These are phyloP conservation scores for Theretra japonica DNA, from an alignment of 2,888 invertebrate species.

Conservation along the genomic window DNA sequence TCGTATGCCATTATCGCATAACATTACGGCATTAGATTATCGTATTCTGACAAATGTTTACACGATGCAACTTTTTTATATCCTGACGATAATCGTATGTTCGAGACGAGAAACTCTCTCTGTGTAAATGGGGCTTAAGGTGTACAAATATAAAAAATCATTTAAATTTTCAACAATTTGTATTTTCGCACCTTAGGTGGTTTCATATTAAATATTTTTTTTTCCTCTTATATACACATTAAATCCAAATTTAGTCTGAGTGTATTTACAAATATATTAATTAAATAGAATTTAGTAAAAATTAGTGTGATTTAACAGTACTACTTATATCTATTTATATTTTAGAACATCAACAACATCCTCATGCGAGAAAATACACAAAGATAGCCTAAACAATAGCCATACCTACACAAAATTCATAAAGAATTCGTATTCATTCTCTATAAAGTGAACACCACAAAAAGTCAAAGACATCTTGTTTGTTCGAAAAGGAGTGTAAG, in stretches of 20 bases:
- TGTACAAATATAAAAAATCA: conserved; percentile 46
- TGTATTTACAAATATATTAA: conserved; percentile 86
- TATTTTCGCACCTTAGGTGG: conserved; percentile 83
- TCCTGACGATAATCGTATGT: too few species aligned
- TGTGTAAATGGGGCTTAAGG: background rate
- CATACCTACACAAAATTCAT: conserved; percentile 71
- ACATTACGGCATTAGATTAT: too few species aligned
- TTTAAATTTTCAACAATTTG: conserved; percentile 81
- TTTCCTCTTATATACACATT: conserved; percentile 84
- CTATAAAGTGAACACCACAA: conserved; percentile 67
- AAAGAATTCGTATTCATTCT: conserved; percentile 66
- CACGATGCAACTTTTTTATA: too few species aligned
- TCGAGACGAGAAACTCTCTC: too few species aligned
- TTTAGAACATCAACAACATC: conserved; percentile 83
- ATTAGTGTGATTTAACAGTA: conserved; percentile 85
- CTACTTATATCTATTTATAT: conserved; percentile 77
- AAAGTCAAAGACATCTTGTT: conserved; percentile 32
- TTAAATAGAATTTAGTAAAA: conserved; percentile 85
- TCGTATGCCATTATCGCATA: too few species aligned
- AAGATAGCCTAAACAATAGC: conserved; percentile 69
- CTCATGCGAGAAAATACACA: conserved; percentile 40
- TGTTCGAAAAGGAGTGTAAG: conserved; percentile 21
- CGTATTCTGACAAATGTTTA: too few species aligned
- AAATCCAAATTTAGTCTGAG: conserved; percentile 83
- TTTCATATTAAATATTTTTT: conserved; percentile 81